These are phyloP conservation scores for Zenarchopterus dispar DNA, from an alignment of 2,797 vertebrate genomes.

Conservation along the genomic window DNA sequence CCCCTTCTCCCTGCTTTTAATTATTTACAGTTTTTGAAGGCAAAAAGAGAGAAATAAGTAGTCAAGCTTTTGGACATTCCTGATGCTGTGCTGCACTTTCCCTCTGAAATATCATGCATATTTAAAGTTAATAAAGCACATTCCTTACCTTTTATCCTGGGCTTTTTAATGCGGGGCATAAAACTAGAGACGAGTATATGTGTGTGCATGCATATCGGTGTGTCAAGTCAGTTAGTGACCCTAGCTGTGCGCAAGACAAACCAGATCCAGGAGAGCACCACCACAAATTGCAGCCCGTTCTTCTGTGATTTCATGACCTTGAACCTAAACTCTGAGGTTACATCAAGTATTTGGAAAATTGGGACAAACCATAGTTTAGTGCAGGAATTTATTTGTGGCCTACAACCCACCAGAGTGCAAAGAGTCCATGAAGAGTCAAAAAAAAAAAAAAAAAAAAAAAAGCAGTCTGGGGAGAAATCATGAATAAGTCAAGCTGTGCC, in stretches of 20 bases:
- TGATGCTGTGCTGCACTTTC: conserved; percentile 80
- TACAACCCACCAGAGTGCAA: conserved; percentile 14
- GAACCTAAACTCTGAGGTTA: conserved; percentile 8
- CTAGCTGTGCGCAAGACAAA: conserved; percentile 40
- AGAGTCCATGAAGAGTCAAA: conserved; percentile 13
- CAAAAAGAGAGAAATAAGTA: conserved; percentile 76
- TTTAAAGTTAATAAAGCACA: conserved; percentile 86
- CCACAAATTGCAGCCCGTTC: conserved; percentile 31
- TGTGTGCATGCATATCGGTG: conserved; percentile 20
- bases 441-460: conserved; percentile 42
- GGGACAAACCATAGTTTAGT: conserved; percentile 7
- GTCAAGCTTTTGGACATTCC: conserved; percentile 82
- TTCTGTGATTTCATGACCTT: conserved; percentile 22
- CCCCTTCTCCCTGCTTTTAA: conserved; percentile 70
- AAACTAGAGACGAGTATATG: conserved; percentile 37
- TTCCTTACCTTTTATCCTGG: conserved; percentile 83
- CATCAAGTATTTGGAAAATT: not conserved
- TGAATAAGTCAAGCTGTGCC: conserved; percentile 29
- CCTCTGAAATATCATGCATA: conserved; percentile 85
- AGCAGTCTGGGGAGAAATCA: conserved; percentile 24
- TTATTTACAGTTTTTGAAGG: conserved; percentile 78
- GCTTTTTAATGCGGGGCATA: conserved; percentile 75
- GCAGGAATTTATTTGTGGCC: conserved; percentile 20
- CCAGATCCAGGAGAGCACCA: conserved; percentile 21
- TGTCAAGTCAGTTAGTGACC: conserved; percentile 45